phyloP scores from a whole-genome alignment of 2,113 vertebrate species.

The Hippocampus guttulatus region DNA sequence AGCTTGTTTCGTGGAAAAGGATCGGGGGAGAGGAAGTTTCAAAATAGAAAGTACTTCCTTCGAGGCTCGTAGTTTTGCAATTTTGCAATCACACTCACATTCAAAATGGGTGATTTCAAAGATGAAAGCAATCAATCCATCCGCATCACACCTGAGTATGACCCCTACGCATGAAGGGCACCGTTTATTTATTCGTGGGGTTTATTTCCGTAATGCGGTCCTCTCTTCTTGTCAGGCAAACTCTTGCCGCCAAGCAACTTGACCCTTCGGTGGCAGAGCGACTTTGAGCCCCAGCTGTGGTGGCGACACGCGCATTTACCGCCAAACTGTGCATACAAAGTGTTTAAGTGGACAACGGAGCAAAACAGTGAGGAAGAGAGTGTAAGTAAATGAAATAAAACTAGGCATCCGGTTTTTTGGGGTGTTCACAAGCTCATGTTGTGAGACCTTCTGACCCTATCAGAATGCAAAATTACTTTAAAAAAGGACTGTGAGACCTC shows the following conservation, averaged over 20 bases:
- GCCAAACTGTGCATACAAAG: background rate
- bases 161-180: background rate
- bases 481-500: too few relatives aligned
- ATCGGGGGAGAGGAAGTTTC: background rate
- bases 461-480: too few relatives aligned
- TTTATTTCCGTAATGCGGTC: background rate
- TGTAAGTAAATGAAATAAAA: background rate
- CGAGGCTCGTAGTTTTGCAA: too few relatives aligned
- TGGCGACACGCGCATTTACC: background rate
- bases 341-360: background rate
- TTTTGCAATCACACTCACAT: background rate
- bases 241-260: background rate
- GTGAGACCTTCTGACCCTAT: too few relatives aligned
- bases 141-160: too few relatives aligned
- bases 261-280: conserved; percentile 3
- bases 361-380: background rate
- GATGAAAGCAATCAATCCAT: too few relatives aligned
- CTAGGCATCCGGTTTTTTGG: background rate
- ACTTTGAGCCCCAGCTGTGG: background rate
- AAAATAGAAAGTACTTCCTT: background rate
- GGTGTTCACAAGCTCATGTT: too few relatives aligned
- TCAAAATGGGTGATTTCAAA: background rate
- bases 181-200: background rate
- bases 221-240: background rate
- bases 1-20: too few relatives aligned